These are phyloP conservation scores for Chaenodraco wilsoni DNA, from an alignment of 2,797 vertebrate genomes.

Conservation along the genomic window DNA sequence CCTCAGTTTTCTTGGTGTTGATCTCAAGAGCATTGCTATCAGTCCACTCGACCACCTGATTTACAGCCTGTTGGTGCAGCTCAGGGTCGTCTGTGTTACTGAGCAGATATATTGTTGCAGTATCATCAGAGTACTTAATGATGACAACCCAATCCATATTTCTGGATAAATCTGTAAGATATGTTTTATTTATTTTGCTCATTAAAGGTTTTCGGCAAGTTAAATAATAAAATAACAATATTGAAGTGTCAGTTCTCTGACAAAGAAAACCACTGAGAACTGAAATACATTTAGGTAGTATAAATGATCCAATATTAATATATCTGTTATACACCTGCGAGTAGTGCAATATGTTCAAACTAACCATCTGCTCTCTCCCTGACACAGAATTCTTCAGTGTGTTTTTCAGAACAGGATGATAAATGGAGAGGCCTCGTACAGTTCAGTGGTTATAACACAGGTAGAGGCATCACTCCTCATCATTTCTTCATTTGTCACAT, in stretches of 20 bases:
- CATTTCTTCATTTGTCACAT: conserved; percentile 75
- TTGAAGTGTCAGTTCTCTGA: neutral
- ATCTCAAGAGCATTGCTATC: no score
- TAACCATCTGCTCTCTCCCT: conserved; percentile 17
- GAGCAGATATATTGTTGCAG: no score
- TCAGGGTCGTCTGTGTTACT: no score
- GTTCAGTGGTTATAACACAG: conserved; percentile 63
- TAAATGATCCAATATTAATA: neutral
- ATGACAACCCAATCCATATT: no score
- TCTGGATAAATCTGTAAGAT: no score
- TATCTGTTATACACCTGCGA: neutral
- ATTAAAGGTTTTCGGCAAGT: no score
- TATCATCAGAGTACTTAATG: no score
- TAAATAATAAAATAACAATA: neutral
- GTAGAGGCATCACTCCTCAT: conserved; percentile 71
- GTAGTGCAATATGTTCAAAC: neutral
- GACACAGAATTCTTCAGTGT: conserved; percentile 7
- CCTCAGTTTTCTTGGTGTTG: no score
- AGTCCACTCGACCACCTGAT: no score
- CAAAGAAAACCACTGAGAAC: conserved; percentile 8
- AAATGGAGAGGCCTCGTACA: conserved; percentile 49
- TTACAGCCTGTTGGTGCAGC: no score
- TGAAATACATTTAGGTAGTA: neutral
- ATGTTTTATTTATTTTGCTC: no score
- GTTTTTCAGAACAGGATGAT: conserved; percentile 44